These are phyloP conservation scores for Eciton burchellii DNA, from an alignment of 1,140 invertebrate species.

Conservation along the genomic window DNA sequence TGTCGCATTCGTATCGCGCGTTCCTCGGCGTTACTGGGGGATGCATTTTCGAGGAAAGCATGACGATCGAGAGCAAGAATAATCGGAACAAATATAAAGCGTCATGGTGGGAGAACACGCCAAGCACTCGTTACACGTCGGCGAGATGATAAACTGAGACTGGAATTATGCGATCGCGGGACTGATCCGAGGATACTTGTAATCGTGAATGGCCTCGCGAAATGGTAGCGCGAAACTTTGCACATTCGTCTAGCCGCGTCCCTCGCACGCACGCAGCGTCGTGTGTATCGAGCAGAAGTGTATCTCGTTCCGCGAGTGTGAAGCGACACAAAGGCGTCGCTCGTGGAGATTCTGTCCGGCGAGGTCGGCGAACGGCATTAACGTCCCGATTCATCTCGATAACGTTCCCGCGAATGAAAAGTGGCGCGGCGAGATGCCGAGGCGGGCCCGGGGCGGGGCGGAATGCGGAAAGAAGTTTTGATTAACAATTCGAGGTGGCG, in stretches of 20 bases:
- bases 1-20: neutral
- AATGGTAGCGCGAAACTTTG: slow-evolving; percentile 23
- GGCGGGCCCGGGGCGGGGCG: neutral
- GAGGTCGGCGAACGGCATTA: slow-evolving; percentile 29
- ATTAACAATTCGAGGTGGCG: slow-evolving; percentile 64
- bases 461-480: slow-evolving; percentile 50
- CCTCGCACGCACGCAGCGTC: neutral
- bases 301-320: slow-evolving; percentile 17
- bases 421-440: slow-evolving; percentile 5
- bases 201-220: slow-evolving; percentile 26
- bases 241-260: neutral
- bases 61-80: slow-evolving; percentile 17
- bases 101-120: slow-evolving; percentile 47
- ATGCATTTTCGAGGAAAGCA: slow-evolving; percentile 21
- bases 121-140: slow-evolving; percentile 52
- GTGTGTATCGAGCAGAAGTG: neutral
- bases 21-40: neutral
- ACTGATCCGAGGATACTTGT: slow-evolving; percentile 1
- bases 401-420: slow-evolving; percentile 36
- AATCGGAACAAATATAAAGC: slow-evolving; percentile 1
- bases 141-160: slow-evolving; percentile 23
- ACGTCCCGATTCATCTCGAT: slow-evolving; percentile 38
- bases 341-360: neutral
- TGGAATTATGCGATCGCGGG: slow-evolving; percentile 34
- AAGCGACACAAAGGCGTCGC: too few relatives aligned